phyloP scores from a whole-genome alignment of 2,888 invertebrate genomes.

The Eurois occulta region DNA sequence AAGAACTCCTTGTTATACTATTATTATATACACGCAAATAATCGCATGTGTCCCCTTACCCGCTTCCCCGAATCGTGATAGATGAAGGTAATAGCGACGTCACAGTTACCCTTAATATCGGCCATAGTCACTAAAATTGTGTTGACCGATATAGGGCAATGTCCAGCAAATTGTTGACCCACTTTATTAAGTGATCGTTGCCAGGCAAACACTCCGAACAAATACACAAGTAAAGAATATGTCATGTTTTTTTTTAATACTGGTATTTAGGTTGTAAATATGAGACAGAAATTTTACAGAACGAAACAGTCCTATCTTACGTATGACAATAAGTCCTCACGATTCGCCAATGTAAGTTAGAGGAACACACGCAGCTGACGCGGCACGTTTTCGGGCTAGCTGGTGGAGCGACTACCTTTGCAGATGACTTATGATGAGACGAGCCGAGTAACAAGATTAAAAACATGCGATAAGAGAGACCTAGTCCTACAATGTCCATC shows the following conservation, averaged over 20 bases:
- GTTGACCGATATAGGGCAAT: constrained; percentile 19
- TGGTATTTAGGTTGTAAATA: not conserved
- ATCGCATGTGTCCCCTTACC: not conserved
- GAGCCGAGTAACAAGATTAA: too few species aligned
- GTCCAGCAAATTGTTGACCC: constrained; percentile 29
- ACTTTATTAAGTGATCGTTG: not conserved
- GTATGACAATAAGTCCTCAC: not conserved
- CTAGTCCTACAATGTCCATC: not conserved
- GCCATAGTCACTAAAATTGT: constrained; percentile 7
- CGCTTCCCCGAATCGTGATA: constrained; percentile 25
- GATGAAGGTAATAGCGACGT: constrained; percentile 30
- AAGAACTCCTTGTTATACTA: not conserved
- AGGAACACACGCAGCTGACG: not conserved
- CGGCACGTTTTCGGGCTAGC: not conserved
- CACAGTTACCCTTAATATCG: constrained; percentile 31
- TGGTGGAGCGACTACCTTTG: not conserved
- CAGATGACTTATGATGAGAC: not conserved
- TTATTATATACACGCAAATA: not conserved
- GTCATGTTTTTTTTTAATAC: not conserved
- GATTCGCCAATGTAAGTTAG: not conserved
- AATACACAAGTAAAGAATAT: not conserved
- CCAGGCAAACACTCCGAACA: not conserved
- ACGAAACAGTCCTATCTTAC: not conserved
- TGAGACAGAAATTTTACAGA: not conserved
- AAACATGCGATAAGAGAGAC: not conserved